Evolutionary conservation across 2,888 invertebrate species (phyloP).

Genomic region (Euphydryas editha): DNA sequence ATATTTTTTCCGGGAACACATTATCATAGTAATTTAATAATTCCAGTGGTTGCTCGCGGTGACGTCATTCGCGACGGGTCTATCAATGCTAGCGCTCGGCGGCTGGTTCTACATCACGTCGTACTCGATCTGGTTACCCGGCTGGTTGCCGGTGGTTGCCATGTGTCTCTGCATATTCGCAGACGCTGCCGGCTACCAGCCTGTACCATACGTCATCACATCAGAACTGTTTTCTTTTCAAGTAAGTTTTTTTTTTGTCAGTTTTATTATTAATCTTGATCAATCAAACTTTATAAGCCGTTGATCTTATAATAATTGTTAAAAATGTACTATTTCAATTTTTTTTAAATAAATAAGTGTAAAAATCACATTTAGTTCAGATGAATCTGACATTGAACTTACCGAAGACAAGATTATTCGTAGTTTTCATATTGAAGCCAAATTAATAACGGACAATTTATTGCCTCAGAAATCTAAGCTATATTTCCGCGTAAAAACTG

Average conservation of each 20-base stretch:
- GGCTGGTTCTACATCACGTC: constrained; percentile 76
- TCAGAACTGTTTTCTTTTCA: constrained; percentile 76
- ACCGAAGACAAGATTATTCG: too few species aligned
- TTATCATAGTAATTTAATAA: neutral
- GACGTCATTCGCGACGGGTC: constrained; percentile 70
- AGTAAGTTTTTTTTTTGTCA: constrained; percentile 50
- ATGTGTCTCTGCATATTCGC: constrained; percentile 78
- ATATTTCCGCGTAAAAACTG: too few species aligned
- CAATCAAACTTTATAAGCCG: too few species aligned
- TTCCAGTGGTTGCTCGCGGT: constrained; percentile 74
- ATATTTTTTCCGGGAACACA: neutral
- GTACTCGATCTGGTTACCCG: constrained; percentile 64
- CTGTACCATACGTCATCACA: constrained; percentile 77
- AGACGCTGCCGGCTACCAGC: constrained; percentile 75
- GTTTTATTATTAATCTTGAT: neutral
- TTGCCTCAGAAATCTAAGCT: too few species aligned
- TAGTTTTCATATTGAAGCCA: too few species aligned
- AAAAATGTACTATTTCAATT: too few species aligned
- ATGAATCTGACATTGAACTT: too few species aligned
- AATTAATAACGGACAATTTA: too few species aligned
- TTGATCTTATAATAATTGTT: too few species aligned
- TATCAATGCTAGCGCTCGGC: constrained; percentile 74
- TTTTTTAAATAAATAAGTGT: too few species aligned
- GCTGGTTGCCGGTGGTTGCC: constrained; percentile 74
- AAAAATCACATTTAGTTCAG: too few species aligned